Evolutionary conservation across 2,113 vertebrate species (phyloP).

Genomic region (Actenoides hombroni): DNA sequence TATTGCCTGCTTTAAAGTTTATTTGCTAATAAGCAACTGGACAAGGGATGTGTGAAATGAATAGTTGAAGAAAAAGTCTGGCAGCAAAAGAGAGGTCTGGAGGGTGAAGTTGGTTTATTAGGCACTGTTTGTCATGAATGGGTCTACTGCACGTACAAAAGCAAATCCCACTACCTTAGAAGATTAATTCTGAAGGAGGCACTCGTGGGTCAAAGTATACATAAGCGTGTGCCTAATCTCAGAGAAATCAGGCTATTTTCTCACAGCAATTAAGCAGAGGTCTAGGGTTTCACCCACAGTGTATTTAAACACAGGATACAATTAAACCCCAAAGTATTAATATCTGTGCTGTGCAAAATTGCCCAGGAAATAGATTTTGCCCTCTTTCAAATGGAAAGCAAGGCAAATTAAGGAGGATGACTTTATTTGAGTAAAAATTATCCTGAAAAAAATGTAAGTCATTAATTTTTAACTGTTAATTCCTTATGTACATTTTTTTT

Average conservation of each 20-base stretch:
- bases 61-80: constrained; percentile 74
- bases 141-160: constrained; percentile 75
- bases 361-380: constrained; percentile 83
- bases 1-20: constrained; percentile 68
- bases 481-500: constrained; percentile 6
- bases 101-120: constrained; percentile 80
- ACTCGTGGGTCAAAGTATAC: constrained; percentile 84
- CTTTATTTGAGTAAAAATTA: constrained; percentile 71
- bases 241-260: constrained; percentile 85
- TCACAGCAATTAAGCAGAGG: constrained; percentile 87
- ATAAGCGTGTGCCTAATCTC: constrained; percentile 86
- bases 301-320: constrained; percentile 89
- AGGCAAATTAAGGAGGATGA: constrained; percentile 74
- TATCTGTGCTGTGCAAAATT: constrained; percentile 85
- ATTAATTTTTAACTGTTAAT: constrained; percentile 66
- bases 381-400: constrained; percentile 76
- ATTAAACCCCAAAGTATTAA: constrained; percentile 86
- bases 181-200: constrained; percentile 88
- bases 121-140: constrained; percentile 79
- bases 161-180: constrained; percentile 83
- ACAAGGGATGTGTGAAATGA: constrained; percentile 80
- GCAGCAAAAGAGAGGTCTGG: constrained; percentile 75
- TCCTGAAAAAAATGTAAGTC: constrained; percentile 52
- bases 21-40: constrained; percentile 79
- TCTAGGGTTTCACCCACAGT: constrained; percentile 85